Evolutionary conservation across 2,888 invertebrate genomes (phyloP), one percentile per base, ranked within the genome.

Genomic region (Meliscaeva auricollis): DNA sequence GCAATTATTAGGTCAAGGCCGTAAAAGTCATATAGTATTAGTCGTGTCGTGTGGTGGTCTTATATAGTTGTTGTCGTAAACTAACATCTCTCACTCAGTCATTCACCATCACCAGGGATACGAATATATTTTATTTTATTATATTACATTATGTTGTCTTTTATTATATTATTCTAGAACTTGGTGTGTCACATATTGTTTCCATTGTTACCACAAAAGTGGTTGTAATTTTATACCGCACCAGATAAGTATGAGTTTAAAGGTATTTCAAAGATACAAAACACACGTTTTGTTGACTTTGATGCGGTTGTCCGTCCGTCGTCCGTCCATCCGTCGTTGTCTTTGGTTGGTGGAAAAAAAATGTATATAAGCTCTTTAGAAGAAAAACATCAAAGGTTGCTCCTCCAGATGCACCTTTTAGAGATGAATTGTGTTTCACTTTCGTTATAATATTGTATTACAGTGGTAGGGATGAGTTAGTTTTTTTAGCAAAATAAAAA

Each of bases 1-100:
- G 73, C 78, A 73, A 78, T 83, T 83, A 83, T 83, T 83, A 62
- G 83, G 83, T 83, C 83, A 83, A 74, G 83, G 83, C 73, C 68
- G 26, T 50, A n/a, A 64, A 68, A 52, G 76, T 52, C 58, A 17
- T 41, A 26, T 26, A 26, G 30, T 50, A 50, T n/a, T 13, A 50
- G 50, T 52, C 7, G 22, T 26, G 13, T 52, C 7, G 22, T 54
- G 41, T 26, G 4, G 26, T 26, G 11, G 11, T n/a, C 4, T 11
- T 41, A 13, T 32, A 7, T 64, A 6, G 13, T 35, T 48, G 48
- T 66, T 50, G 50, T 66, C 35, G 50, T 38, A n/a, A 66, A 66
- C 48, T 50, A 30, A 66, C 66, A 66, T 50, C 50, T 50, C 50
- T 50, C 32, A 66, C 35, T 50, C 32, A 66, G 66, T 50, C 66